Conservation (phyloP, 2,113 vertebrate genomes). For the Callopanchax toddi region DNA sequence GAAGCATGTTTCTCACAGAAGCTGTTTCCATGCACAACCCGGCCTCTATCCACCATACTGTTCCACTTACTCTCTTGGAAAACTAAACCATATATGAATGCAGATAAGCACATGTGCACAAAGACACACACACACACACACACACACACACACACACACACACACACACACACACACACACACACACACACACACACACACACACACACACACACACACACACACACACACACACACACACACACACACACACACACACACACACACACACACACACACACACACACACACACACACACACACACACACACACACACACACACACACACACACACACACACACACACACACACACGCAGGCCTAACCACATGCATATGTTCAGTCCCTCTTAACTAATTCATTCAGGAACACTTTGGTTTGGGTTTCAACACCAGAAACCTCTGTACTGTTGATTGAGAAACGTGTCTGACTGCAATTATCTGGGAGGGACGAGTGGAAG, state of each 20-base stretch:
- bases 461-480: conserved; percentile 83
- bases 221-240: conserved; percentile 32
- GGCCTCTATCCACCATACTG: conserved; percentile 71
- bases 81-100: conserved; percentile 63
- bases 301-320: conserved; percentile 32
- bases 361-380: conserved; percentile 84
- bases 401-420: conserved; percentile 85
- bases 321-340: conserved; percentile 1
- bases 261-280: conserved; percentile 25
- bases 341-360: conserved; percentile 27
- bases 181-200: conserved; percentile 25
- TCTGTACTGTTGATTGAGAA: conserved; percentile 79
- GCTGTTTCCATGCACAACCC: conserved; percentile 72
- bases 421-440: conserved; percentile 77
- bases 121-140: conserved; percentile 27
- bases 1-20: conserved; percentile 52
- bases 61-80: conserved; percentile 79
- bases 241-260: conserved; percentile 24
- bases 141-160: conserved; percentile 33
- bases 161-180: conserved; percentile 24
- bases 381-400: conserved; percentile 82
- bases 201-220: conserved; percentile 29
- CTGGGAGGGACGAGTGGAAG: conserved; percentile 44
- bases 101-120: conserved; percentile 59
- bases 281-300: conserved; percentile 29